Evolutionary conservation across 2,888 invertebrate species (phyloP).

Genomic region (Xiphydria camelus): DNA sequence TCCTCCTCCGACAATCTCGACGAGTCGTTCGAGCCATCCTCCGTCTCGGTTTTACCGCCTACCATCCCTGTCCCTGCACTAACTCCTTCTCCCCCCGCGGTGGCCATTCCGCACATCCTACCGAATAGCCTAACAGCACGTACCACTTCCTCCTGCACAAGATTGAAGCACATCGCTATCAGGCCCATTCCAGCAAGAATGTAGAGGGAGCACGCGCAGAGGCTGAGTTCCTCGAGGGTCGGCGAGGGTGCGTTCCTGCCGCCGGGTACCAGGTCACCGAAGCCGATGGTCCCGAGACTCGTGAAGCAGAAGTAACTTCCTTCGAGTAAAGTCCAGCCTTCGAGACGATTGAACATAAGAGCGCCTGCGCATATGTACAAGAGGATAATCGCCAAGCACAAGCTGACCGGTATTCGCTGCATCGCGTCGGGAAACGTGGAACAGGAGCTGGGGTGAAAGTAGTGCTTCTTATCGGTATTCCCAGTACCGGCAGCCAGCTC

Average conservation of each 20-base stretch:
- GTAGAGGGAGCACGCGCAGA: slow-evolving; percentile 79
- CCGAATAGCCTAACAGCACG: slow-evolving; percentile 62
- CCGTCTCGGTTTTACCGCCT: slow-evolving; percentile 42
- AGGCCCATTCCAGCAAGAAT: slow-evolving; percentile 84
- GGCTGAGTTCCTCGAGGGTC: slow-evolving; percentile 66
- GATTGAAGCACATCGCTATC: slow-evolving; percentile 85
- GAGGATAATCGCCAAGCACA: slow-evolving; percentile 83
- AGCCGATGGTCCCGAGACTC: slow-evolving; percentile 80
- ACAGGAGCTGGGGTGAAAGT: slow-evolving; percentile 47
- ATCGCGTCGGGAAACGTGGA: slow-evolving; percentile 61
- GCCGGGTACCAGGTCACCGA: slow-evolving; percentile 78
- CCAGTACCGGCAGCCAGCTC: slow-evolving; percentile 38
- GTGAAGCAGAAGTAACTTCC: slow-evolving; percentile 83
- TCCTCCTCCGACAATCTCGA: slow-evolving; percentile 54
- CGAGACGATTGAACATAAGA: slow-evolving; percentile 85
- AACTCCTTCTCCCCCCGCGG: slow-evolving; percentile 10
- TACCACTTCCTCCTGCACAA: slow-evolving; percentile 78
- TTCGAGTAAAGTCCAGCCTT: slow-evolving; percentile 89
- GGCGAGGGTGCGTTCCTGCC: slow-evolving; percentile 56
- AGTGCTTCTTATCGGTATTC: no score
- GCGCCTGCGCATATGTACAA: slow-evolving; percentile 89
- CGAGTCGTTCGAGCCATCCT: slow-evolving; percentile 41
- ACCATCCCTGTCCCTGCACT: slow-evolving; percentile 40
- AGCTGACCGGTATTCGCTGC: slow-evolving; percentile 83
- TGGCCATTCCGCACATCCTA: slow-evolving; percentile 51